Percentiles rank a stretch among this genome's conserved stretches.
phyloP scores from a whole-genome alignment of 1,140 invertebrate species.

The Ridgeia piscesae region DNA sequence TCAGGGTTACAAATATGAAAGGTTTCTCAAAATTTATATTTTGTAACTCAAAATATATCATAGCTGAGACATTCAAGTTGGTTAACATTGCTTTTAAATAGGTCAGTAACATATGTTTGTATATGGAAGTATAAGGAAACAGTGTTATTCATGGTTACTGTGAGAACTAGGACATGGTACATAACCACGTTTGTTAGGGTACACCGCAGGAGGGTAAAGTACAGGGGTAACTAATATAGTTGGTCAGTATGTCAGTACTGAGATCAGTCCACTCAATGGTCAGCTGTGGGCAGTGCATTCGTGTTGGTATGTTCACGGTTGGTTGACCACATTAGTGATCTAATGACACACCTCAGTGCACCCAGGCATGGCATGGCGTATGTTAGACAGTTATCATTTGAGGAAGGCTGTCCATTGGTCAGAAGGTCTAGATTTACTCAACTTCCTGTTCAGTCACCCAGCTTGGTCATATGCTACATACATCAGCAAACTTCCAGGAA shows the following conservation, averaged over 20 bases:
- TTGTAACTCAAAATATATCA: background rate
- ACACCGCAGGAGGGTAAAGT: no score
- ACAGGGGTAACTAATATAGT: background rate
- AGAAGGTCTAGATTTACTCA: background rate
- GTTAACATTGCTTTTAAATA: no score
- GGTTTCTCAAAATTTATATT: background rate
- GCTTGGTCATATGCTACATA: background rate
- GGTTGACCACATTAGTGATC: background rate
- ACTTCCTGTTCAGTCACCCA: background rate
- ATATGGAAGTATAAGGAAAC: background rate
- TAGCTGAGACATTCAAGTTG: background rate
- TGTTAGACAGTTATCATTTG: background rate
- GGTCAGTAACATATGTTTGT: no score
- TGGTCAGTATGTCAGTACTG: background rate
- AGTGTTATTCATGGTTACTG: background rate
- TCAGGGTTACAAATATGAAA: background rate
- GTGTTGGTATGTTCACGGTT: background rate
- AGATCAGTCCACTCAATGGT: background rate
- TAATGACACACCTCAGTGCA: background rate
- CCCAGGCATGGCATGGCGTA: background rate
- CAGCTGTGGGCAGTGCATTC: background rate
- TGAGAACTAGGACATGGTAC: background rate
- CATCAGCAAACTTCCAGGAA: background rate
- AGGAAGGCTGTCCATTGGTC: background rate
- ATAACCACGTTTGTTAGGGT: background rate